Percentiles rank a stretch among this genome's conserved stretches.
These are phyloP conservation scores for Lepidotrigona ventralis DNA, from an alignment of 1,140 invertebrate genomes.

Conservation along the genomic window DNA sequence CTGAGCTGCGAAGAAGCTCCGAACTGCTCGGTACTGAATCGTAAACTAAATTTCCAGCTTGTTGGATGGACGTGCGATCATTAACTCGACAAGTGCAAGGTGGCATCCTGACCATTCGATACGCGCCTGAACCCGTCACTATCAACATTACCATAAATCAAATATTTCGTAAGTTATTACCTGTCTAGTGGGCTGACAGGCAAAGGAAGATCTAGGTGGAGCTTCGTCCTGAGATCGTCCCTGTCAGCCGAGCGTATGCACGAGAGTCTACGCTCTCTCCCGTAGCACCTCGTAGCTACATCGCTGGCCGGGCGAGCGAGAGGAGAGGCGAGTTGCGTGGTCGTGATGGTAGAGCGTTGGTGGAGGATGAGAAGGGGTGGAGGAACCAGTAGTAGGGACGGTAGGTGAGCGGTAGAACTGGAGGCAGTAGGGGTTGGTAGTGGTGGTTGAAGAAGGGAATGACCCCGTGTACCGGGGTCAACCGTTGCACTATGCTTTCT, in stretches of 20 bases:
- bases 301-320: slow-evolving; percentile 46
- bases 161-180: slow-evolving; percentile 46
- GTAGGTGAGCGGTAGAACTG: slow-evolving; percentile 36
- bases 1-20: too few species aligned
- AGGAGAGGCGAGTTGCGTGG: slow-evolving; percentile 49
- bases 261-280: slow-evolving; percentile 60
- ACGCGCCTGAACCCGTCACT: neutral
- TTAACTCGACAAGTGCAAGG: neutral
- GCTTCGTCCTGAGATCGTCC: slow-evolving; percentile 2
- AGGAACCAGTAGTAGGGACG: slow-evolving; percentile 29
- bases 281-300: slow-evolving; percentile 65
- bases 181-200: slow-evolving; percentile 30
- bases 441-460: slow-evolving; percentile 71
- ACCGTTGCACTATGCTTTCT: slow-evolving; percentile 69
- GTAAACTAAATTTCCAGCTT: neutral
- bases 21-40: too few species aligned
- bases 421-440: slow-evolving; percentile 44
- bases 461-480: slow-evolving; percentile 74
- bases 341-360: slow-evolving; percentile 54
- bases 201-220: slow-evolving; percentile 43
- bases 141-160: slow-evolving; percentile 40
- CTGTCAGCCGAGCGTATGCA: slow-evolving; percentile 47
- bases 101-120: slow-evolving; percentile 12
- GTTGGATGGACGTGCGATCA: neutral
- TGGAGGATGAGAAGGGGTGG: slow-evolving; percentile 40